Conservation (phyloP, 2,113 vertebrate genomes). For the Istiophorus platypterus region DNA sequence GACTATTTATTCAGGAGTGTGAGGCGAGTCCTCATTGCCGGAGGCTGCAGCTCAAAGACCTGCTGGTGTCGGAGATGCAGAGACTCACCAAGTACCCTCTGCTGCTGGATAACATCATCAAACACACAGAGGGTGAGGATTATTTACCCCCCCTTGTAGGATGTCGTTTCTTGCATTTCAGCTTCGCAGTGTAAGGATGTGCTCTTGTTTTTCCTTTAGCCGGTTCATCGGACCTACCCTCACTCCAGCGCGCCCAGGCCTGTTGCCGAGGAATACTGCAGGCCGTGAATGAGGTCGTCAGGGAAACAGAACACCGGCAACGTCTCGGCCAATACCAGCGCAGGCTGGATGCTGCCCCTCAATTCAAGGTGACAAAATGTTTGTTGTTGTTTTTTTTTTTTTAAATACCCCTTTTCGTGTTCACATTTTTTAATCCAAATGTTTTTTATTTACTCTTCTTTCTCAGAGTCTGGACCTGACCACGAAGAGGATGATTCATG, state of each 20-base stretch:
- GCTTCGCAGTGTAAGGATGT: background rate
- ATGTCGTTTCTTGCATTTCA: background rate
- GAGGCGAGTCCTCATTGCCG: constrained; percentile 92
- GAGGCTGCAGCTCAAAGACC: constrained; percentile 93
- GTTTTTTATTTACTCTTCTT: background rate
- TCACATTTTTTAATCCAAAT: background rate
- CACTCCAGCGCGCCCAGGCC: constrained; percentile 87
- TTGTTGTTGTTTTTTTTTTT: no score
- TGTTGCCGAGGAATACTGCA: constrained; percentile 92
- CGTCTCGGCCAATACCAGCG: constrained; percentile 91
- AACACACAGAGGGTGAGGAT: constrained; percentile 88
- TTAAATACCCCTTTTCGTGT: background rate
- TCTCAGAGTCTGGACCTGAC: constrained; percentile 91
- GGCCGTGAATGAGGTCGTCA: constrained; percentile 90
- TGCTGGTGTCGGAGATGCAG: constrained; percentile 95
- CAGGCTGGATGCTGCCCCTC: constrained; percentile 89
- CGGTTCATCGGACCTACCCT: constrained; percentile 84
- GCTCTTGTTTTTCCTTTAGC: constrained; percentile 66
- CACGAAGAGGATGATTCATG: constrained; percentile 92
- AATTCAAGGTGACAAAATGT: constrained; percentile 88
- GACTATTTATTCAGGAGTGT: constrained; percentile 75
- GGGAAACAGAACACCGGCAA: constrained; percentile 89
- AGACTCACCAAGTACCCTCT: constrained; percentile 95
- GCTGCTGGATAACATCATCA: constrained; percentile 93
- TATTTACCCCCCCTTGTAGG: no score